Percentiles rank a stretch among this genome's conserved stretches.
Evolutionary conservation across 2,888 invertebrate genomes (phyloP).

Genomic region (Odontocolon sp.): DNA sequence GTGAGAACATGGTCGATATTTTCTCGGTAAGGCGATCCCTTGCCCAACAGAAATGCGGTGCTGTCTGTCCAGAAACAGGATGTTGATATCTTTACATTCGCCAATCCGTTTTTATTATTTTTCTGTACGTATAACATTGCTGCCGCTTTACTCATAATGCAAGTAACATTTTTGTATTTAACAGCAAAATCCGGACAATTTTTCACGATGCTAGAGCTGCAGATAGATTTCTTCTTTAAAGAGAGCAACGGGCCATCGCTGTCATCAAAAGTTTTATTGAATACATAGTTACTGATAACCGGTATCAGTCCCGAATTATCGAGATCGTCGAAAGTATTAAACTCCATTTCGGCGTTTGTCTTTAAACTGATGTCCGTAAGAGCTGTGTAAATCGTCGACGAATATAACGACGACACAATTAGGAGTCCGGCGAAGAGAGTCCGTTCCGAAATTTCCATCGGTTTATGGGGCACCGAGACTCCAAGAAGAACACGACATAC

Average conservation of each 20-base stretch:
- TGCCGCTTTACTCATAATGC: constrained; percentile 33
- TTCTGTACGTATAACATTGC: background rate
- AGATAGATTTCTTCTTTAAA: constrained; percentile 30
- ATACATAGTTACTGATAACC: constrained; percentile 14
- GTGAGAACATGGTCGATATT: constrained; percentile 31
- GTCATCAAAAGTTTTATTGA: constrained; percentile 40
- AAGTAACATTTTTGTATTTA: constrained; percentile 39
- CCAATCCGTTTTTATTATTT: background rate
- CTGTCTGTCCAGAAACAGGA: constrained; percentile 50
- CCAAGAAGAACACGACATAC: constrained; percentile 52
- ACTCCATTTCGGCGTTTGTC: background rate
- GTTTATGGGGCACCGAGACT: constrained; percentile 11
- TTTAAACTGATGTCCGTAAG: constrained; percentile 50
- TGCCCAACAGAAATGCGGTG: constrained; percentile 21
- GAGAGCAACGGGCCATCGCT: constrained; percentile 18
- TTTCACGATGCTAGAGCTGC: background rate
- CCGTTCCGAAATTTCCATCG: constrained; percentile 41
- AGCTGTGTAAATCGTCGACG: constrained; percentile 50
- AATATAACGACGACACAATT: constrained; percentile 50
- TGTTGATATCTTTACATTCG: constrained; percentile 3
- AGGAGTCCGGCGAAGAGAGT: constrained; percentile 42
- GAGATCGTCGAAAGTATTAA: constrained; percentile 51
- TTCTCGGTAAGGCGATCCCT: constrained; percentile 48
- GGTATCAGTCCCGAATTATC: constrained; percentile 53
- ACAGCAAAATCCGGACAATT: constrained; percentile 12